These are phyloP conservation scores for Noctuana brunneofusca DNA, from an alignment of 2,888 invertebrate genomes.

Conservation along the genomic window DNA sequence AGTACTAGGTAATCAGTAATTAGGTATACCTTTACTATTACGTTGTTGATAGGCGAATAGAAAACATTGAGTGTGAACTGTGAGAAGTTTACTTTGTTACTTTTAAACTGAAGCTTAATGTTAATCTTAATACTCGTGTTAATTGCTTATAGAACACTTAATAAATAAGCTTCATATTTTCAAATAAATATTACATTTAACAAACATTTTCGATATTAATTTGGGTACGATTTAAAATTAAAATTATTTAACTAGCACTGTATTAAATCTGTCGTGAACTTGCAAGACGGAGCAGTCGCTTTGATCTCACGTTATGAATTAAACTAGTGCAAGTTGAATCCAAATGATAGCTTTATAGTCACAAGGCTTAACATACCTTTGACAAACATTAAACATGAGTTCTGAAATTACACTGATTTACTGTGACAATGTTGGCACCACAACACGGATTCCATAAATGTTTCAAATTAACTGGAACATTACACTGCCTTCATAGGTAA, in stretches of 20 bases:
- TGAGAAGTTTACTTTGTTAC: too few relatives aligned
- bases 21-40: too few relatives aligned
- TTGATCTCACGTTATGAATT: conserved; percentile 66
- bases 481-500: neutral
- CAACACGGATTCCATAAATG: neutral
- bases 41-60: too few relatives aligned
- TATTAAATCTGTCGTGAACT: conserved; percentile 49
- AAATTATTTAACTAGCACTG: neutral
- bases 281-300: conserved; percentile 57
- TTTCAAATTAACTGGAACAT: neutral
- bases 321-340: conserved; percentile 58
- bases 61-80: too few relatives aligned
- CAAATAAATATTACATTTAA: neutral
- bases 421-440: conserved; percentile 12
- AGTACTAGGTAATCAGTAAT: too few relatives aligned
- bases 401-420: conserved; percentile 8
- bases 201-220: too few relatives aligned
- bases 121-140: too few relatives aligned
- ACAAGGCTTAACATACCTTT: neutral
- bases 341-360: conserved; percentile 61
- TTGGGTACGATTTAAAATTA: too few relatives aligned
- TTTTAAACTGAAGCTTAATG: too few relatives aligned
- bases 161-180: neutral
- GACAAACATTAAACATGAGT: conserved; percentile 2
- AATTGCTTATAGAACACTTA: too few relatives aligned